Evolutionary conservation across 1,140 invertebrate genomes (phyloP).

Genomic region (Harpegnathos saltator): DNA sequence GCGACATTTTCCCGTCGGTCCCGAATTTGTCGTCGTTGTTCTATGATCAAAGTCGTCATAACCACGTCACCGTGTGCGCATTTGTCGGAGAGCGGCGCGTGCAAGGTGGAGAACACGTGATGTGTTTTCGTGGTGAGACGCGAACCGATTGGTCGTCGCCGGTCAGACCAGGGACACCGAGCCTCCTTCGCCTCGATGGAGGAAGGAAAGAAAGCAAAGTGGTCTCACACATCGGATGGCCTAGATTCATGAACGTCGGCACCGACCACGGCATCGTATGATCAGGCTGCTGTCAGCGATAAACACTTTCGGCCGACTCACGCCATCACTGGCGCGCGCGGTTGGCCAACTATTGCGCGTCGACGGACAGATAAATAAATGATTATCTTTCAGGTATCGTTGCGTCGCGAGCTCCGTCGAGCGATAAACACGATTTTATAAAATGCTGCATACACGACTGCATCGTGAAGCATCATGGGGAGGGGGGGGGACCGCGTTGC

Average conservation of each 20-base stretch:
- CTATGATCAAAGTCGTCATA: background rate
- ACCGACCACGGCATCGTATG: background rate
- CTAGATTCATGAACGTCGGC: conserved; percentile 36
- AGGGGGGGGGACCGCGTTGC: too few species aligned
- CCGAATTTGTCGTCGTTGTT: too few species aligned
- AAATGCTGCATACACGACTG: background rate
- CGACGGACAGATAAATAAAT: background rate
- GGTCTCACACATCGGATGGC: conserved; percentile 47
- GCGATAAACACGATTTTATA: background rate
- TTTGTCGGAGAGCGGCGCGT: conserved; percentile 1
- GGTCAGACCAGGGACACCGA: conserved; percentile 70
- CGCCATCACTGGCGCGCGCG: background rate
- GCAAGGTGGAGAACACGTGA: conserved; percentile 59
- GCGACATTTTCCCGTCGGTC: too few species aligned
- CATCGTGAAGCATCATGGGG: background rate
- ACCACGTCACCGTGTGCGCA: background rate
- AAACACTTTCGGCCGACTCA: conserved; percentile 14
- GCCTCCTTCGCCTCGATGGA: conserved; percentile 60
- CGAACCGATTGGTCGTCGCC: conserved; percentile 67
- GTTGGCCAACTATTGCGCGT: conserved; percentile 3
- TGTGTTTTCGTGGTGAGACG: conserved; percentile 53
- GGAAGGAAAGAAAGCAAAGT: conserved; percentile 21
- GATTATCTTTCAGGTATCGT: background rate
- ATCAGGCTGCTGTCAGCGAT: background rate
- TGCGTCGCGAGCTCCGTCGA: background rate